Evolutionary conservation across 2,888 invertebrate species (phyloP).

Genomic region (Acronicta psi): DNA sequence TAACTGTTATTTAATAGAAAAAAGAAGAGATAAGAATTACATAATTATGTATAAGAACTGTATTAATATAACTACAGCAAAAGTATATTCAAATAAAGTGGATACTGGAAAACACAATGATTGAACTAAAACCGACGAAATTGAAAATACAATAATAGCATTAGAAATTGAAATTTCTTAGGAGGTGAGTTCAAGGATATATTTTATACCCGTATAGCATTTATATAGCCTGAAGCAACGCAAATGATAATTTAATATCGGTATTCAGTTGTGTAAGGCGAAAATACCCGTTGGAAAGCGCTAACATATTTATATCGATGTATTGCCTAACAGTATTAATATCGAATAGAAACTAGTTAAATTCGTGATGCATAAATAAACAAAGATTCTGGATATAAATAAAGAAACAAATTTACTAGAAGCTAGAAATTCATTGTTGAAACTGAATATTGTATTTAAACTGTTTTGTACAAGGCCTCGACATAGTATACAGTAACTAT

Average conservation of each 20-base stretch:
- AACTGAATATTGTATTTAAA: neutral
- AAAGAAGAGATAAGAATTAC: no score
- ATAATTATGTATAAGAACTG: no score
- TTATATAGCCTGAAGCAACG: slow-evolving; percentile 28
- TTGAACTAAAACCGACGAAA: neutral
- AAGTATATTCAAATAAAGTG: no score
- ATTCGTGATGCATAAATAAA: slow-evolving; percentile 41
- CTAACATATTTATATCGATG: slow-evolving; percentile 42
- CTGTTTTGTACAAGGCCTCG: no score
- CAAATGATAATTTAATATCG: slow-evolving; percentile 49
- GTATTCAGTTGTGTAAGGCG: slow-evolving; percentile 24
- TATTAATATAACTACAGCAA: no score
- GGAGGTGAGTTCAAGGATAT: slow-evolving; percentile 21
- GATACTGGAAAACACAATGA: no score
- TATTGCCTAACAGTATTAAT: slow-evolving; percentile 43
- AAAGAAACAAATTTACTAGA: slow-evolving; percentile 33
- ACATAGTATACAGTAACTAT: no score
- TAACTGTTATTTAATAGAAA: no score
- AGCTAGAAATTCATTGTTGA: slow-evolving; percentile 23
- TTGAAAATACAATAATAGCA: neutral
- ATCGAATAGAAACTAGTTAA: slow-evolving; percentile 40
- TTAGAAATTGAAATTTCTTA: slow-evolving; percentile 18
- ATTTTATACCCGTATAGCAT: slow-evolving; percentile 16
- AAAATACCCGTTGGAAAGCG: slow-evolving; percentile 41
- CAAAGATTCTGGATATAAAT: slow-evolving; percentile 21